Base-by-base conservation (phyloP, 2,888 invertebrate genomes). In the Galerucella nymphaeae region DNA sequence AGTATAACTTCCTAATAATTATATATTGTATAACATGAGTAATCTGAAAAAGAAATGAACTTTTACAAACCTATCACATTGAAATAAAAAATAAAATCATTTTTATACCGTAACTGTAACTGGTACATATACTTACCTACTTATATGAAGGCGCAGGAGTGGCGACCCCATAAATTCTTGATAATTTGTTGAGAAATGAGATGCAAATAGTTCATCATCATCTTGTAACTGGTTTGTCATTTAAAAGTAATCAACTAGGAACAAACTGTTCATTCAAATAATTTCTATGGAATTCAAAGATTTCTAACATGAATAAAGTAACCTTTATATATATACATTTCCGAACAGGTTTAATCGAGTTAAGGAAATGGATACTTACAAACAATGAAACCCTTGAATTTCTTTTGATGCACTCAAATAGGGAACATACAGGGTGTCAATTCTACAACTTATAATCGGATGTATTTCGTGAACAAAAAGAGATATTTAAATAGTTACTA, bases 381-480 rank as follows among this genome's bases (percentile, higher is more conserved):
- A 18, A 2, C 53, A 53, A 2, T 18, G 53, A 18, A 18, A 53
- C 9, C 0, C 18, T 73, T 75, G 78, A 75, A 78, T 76, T 73
- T 75, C 48, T 48, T 48, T 48, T n/a, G n/a, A 48, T 48, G n/a
- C n/a, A 48, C 48, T 14, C n/a, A 42, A 42, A 42, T 45, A 13
- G 48, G 48, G 48, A 48, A 14, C 48, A 48, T 6, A 30, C 23
- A 23, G 23, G 23, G 23, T 23, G 23, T 23, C 23, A 23, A 23
- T 23, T 23, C 3, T 23, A 23, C 1, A 23, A 23, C 23, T 23
- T 23, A 23, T 3, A 23, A 23, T 23, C 3, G 23, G 23, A 23
- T 23, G 23, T 23, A 23, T 3, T 3, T 23, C 23, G 23, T 23
- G 23, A 23, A 23, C 23, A 3, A 23, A 23, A 23, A 23, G 23